A percentile compares a stretch with the other conserved stretches of the same genome.
Conservation (phyloP, 1,140 invertebrate genomes). For the Apis dorsata region DNA sequence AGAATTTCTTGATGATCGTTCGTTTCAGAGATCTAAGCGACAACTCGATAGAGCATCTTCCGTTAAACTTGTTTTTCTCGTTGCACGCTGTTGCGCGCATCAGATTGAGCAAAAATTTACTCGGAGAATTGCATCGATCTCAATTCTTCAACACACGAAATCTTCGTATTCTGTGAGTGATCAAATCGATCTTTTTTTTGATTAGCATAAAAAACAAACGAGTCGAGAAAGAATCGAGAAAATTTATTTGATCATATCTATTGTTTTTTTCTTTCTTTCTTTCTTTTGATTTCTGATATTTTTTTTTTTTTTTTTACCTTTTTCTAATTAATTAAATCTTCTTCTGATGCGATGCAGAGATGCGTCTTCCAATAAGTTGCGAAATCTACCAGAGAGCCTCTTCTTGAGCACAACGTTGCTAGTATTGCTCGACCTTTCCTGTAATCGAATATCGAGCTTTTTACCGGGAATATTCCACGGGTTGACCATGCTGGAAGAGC, state of each 20-base stretch:
- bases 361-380: conserved; percentile 86
- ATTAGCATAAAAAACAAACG: neutral
- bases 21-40: conserved; percentile 86
- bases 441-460: conserved; percentile 77
- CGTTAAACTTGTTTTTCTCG: conserved; percentile 86
- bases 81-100: conserved; percentile 86
- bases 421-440: conserved; percentile 78
- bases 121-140: conserved; percentile 85
- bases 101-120: conserved; percentile 87
- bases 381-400: conserved; percentile 79
- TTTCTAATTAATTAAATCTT: neutral
- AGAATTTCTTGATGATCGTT: neutral
- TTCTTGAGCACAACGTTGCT: conserved; percentile 76
- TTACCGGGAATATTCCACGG: conserved; percentile 75
- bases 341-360: conserved; percentile 78
- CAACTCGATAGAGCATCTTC: conserved; percentile 89
- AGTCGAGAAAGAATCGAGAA: neutral
- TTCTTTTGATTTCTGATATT: neutral
- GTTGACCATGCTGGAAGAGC: conserved; percentile 77
- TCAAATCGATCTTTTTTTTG: no score
- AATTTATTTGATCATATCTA: neutral
- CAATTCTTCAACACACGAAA: conserved; percentile 84
- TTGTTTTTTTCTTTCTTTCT: neutral
- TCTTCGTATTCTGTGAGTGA: conserved; percentile 83
- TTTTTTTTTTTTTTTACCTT: neutral